Base-by-base conservation (phyloP, 2,888 invertebrate genomes). In the Eucera pruinosa region DNA sequence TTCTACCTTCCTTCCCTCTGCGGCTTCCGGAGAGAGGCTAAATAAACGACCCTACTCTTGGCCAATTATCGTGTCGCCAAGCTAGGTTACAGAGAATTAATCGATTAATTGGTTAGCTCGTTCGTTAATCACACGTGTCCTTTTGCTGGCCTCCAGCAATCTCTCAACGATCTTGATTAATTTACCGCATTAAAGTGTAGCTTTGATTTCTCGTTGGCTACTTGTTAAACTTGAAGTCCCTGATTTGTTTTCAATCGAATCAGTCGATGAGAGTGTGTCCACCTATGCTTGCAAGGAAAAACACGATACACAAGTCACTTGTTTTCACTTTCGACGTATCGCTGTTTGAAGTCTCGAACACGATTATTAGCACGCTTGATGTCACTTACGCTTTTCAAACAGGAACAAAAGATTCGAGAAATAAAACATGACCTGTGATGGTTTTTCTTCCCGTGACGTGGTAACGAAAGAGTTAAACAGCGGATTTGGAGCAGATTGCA, bases 71-170 rank as follows among this genome's bases (percentile, higher is more conserved):
- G 52, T n/a, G 62, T 45, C 33, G 62, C 23, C n/a, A 27, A 36
- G 61, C 30, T 25, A 41, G 47, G 43, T 47, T 25, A 39, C 39
- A 18, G 25, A n/a, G 50, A 50, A 64, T 62, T 47, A 54, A 39
- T 30, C 54, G 65, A 70, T 70, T 70, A 70, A 70, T 55, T 64
- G 62, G n/a, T n/a, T n/a, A n/a, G 50, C 62, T 64, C 50, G 50
- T 64, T 64, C 15, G 39, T 47, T 48, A 48, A 48, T 61, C 18
- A 61, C 61, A 47, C 61, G 33, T 36, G 61, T 36, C 27, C 61
- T 48, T 33, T 61, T 15, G 33, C 13, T 48, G 47, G n/a, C 47
- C 48, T 48, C n/a, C 13, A 9, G 27, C 25, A 20, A 58, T 39
- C 43, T 45, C 4, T 7, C 20, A 1, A 15, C 45, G 45, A 45